A percentile compares a stretch with the other conserved stretches of the same genome.
These are phyloP conservation scores for Megaptera novaeangliae DNA, from an alignment of 2,113 vertebrate species.

Conservation along the genomic window DNA sequence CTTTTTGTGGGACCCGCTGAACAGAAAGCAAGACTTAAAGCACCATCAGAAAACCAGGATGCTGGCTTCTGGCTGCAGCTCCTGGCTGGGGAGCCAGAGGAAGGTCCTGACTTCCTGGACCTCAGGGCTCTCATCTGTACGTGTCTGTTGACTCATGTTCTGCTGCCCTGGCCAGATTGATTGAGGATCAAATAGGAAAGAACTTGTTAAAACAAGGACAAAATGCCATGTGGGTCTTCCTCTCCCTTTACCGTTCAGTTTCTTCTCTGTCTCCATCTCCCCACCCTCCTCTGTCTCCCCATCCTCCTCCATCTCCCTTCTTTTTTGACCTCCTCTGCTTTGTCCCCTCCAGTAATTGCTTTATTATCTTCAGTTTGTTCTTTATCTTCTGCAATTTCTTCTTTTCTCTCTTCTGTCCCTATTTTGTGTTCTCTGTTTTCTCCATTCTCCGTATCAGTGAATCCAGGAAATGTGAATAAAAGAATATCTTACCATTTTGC, in stretches of 20 bases:
- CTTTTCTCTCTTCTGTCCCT: background rate
- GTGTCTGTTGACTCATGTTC: rapidly evolving
- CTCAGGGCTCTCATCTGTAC: too few relatives aligned
- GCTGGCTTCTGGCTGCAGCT: background rate
- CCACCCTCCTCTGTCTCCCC: rapidly evolving
- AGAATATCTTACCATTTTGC: background rate
- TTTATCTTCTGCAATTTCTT: background rate
- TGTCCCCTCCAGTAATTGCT: background rate
- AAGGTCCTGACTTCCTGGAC: background rate
- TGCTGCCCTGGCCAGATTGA: background rate
- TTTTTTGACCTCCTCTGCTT: too few relatives aligned
- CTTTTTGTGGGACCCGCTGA: too few relatives aligned
- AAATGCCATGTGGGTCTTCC: rapidly evolving
- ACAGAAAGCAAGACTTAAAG: background rate
- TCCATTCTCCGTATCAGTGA: background rate
- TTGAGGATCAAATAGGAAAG: background rate
- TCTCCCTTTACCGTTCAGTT: background rate
- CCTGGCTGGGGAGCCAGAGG: rapidly evolving
- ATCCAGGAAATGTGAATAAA: background rate
- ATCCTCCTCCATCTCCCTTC: background rate
- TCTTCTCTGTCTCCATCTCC: background rate
- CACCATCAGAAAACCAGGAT: rapidly evolving
- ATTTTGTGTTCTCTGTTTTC: background rate
- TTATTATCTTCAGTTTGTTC: background rate
- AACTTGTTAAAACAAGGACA: too few relatives aligned